These are phyloP conservation scores for Dromius quadrimaculatus DNA, from an alignment of 2,888 invertebrate genomes.

Conservation along the genomic window DNA sequence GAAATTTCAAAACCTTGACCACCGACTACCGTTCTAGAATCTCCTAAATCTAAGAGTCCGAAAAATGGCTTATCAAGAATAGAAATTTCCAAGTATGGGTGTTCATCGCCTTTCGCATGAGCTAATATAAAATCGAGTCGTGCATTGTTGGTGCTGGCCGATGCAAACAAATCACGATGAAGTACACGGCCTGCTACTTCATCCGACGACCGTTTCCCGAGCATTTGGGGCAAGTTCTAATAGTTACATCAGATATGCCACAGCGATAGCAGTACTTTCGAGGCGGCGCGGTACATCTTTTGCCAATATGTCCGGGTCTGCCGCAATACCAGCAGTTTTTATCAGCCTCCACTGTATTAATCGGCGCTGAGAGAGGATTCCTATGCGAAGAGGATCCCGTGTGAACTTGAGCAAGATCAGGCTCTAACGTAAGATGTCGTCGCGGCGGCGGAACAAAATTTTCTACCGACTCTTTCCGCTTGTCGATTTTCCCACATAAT, in stretches of 20 bases:
- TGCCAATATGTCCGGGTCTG: constrained; percentile 13
- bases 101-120: neutral
- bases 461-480: constrained; percentile 37
- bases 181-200: neutral
- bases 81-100: neutral
- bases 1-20: neutral
- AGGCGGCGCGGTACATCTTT: neutral
- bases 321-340: constrained; percentile 45
- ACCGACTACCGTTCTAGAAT: neutral
- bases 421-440: constrained; percentile 42
- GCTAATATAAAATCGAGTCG: neutral
- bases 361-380: neutral
- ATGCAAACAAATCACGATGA: neutral
- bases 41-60: neutral
- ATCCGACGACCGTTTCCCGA: neutral
- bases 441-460: constrained; percentile 12
- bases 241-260: neutral
- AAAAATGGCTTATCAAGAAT: no score
- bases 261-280: neutral
- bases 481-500: constrained; percentile 51
- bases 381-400: neutral
- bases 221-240: neutral
- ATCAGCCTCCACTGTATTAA: neutral
- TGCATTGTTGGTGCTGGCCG: neutral
- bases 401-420: constrained; percentile 42